Evolutionary conservation across 2,888 invertebrate species (phyloP).

Genomic region (Salpingus planirostris): DNA sequence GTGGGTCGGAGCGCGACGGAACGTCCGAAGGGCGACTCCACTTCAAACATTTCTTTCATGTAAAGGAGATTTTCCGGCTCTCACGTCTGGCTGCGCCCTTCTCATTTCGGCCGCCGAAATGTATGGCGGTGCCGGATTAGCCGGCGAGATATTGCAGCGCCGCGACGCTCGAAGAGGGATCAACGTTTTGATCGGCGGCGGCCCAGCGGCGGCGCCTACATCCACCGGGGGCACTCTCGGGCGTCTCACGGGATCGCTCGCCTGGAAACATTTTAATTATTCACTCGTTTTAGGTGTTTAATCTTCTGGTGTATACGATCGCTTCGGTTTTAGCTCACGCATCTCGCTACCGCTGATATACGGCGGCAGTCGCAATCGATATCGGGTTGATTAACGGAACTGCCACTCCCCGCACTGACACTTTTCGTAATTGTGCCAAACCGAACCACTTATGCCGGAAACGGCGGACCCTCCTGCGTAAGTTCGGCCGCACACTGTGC

Average conservation of each 20-base stretch:
- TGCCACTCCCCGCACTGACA: too few relatives aligned
- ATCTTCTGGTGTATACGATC: slow-evolving; percentile 3
- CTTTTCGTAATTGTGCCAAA: too few relatives aligned
- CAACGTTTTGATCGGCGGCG: slow-evolving; percentile 14
- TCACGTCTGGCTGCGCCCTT: slow-evolving; percentile 20
- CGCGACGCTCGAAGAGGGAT: slow-evolving; percentile 13
- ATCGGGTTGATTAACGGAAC: slow-evolving; percentile 2
- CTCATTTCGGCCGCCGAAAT: slow-evolving; percentile 22
- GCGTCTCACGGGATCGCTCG: too few relatives aligned
- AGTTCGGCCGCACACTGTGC: too few relatives aligned
- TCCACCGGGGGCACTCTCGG: too few relatives aligned
- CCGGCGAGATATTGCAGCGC: slow-evolving; percentile 19
- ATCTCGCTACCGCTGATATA: too few relatives aligned
- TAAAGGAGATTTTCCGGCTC: slow-evolving; percentile 23
- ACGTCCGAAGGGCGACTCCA: slow-evolving; percentile 16
- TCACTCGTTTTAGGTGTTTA: slow-evolving; percentile 12
- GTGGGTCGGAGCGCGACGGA: slow-evolving; percentile 16
- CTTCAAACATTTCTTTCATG: slow-evolving; percentile 24
- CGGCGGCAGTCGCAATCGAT: slow-evolving; percentile 5
- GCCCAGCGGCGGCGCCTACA: slow-evolving; percentile 8
- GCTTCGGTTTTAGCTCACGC: slow-evolving; percentile 1
- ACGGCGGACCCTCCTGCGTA: too few relatives aligned
- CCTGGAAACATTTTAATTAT: slow-evolving; percentile 16
- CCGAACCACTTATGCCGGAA: too few relatives aligned
- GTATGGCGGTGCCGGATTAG: slow-evolving; percentile 21